Evolutionary conservation across 2,888 invertebrate genomes (phyloP), one percentile per base, ranked within the genome.

Genomic region (Chymomyza caudatula): DNA sequence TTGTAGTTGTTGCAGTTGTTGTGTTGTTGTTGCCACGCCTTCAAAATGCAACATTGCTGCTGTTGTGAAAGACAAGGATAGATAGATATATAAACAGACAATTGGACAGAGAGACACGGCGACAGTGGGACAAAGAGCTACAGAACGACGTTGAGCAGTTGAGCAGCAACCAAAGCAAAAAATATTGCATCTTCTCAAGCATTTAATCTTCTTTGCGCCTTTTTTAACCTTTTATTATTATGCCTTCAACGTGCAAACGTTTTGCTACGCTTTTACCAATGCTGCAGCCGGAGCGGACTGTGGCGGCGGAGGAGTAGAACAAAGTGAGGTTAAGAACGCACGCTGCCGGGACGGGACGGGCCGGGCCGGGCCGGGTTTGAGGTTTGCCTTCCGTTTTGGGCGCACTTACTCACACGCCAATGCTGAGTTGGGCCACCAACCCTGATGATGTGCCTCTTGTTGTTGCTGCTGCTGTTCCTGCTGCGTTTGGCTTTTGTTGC

Each of bases 161-260:
- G 29, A 37, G 29, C 29, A 37, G 29, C 29, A 37, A 37, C 11
- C 29, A 53, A 60, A 42, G 66, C 78, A 85, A 60, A 52, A 69
- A 82, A 86, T 78, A 82, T 78, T 84, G 85, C 86, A 82, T 78
- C 86, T 85, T 84, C 86, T 78, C 78, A 76, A 87, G 87, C 86
- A 80, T 86, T 87, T 88, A 87, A 87, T 84, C 87, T 83, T 83
- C 86, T 83, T 86, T 83, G 85, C 83, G 85, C 87, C 85, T 83
- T 86, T 83, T 83, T 86, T 83, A 86, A 86, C 85, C 83, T 83
- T 83, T 83, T 83, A 83, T 83, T 83, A 83, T 86, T 83, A 83
- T 83, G 85, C 85, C 85, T 86, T 86, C 86, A 83, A 83, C 82
- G 82, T 83, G 82, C 82, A 86, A 83, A 85, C 82, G 82, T 83